Percentiles rank a stretch among this genome's conserved stretches.
These are phyloP conservation scores for Sus scrofa DNA, from an alignment of 2,113 vertebrate species.

Conservation along the genomic window DNA sequence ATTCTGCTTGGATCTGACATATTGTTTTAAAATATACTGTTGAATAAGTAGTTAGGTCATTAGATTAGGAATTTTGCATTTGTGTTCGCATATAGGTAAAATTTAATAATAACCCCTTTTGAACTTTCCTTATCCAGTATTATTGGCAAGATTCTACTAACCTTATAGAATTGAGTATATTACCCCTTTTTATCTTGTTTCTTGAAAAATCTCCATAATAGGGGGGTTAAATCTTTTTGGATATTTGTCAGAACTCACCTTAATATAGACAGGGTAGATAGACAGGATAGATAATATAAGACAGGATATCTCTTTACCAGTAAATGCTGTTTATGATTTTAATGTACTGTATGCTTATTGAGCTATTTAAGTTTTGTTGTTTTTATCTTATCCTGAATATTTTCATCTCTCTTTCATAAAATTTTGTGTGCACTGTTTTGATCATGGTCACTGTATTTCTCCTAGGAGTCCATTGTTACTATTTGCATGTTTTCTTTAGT, in stretches of 20 bases:
- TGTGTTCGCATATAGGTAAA: not conserved
- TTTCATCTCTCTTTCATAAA: not conserved
- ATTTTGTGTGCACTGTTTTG: not conserved
- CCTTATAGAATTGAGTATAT: not conserved
- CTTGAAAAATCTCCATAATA: not conserved
- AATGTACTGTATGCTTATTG: not conserved
- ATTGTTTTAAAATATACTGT: not conserved
- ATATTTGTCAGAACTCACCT: not conserved
- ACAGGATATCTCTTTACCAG: not conserved
- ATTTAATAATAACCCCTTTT: not conserved
- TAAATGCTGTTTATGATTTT: not conserved
- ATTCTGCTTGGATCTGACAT: not conserved
- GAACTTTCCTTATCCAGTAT: too few species aligned
- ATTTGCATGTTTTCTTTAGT: not conserved
- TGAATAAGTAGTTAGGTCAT: not conserved
- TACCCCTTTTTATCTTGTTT: not conserved
- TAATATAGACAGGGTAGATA: too few species aligned
- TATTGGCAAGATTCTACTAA: not conserved
- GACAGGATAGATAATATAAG: too few species aligned
- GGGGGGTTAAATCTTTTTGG: not conserved
- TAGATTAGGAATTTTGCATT: not conserved
- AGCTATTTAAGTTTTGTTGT: not conserved
- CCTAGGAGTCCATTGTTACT: not conserved
- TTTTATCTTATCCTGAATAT: not conserved
- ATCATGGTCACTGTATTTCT: not conserved